Evolutionary conservation across 1,140 invertebrate species (phyloP).

Genomic region (Episyrphus balteatus): DNA sequence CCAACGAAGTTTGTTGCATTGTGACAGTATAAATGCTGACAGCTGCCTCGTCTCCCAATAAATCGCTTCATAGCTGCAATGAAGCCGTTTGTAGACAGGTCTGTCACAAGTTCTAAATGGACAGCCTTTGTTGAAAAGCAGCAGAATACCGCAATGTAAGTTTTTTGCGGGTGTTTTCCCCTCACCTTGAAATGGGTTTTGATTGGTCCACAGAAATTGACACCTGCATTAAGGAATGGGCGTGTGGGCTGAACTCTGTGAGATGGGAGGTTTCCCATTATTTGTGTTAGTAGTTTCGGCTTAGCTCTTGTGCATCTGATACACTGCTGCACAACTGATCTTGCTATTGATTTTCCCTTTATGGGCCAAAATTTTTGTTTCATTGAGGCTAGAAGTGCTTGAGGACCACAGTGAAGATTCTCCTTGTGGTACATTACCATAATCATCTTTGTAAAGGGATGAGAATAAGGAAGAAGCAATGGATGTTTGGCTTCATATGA

Average conservation of each 20-base stretch:
- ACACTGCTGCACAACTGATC: conserved; percentile 14
- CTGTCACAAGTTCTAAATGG: conserved; percentile 15
- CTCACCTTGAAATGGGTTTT: too few relatives aligned
- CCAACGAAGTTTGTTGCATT: too few relatives aligned
- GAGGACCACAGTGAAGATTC: conserved; percentile 22
- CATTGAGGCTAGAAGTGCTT: conserved; percentile 11
- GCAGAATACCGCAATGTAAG: conserved; percentile 10
- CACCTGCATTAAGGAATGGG: too few relatives aligned
- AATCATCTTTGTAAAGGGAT: neutral
- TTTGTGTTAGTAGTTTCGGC: conserved; percentile 2
- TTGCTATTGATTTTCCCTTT: conserved; percentile 9
- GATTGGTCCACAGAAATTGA: too few relatives aligned
- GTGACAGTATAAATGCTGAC: conserved; percentile 16
- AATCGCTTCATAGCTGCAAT: conserved; percentile 12
- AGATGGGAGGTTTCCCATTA: too few relatives aligned
- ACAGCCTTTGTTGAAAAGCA: conserved; percentile 19
- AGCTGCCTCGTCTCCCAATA: conserved; percentile 6
- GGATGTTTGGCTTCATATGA: conserved; percentile 31
- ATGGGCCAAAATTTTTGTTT: conserved; percentile 13
- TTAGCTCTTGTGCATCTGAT: conserved; percentile 17
- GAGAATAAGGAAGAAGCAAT: too few relatives aligned
- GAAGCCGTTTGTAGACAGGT: conserved; percentile 11
- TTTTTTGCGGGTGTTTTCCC: too few relatives aligned
- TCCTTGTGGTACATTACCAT: conserved; percentile 9
- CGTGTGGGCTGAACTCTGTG: too few relatives aligned